These are phyloP conservation scores for Tiliacea citrago DNA, from an alignment of 2,888 invertebrate species.

Conservation along the genomic window DNA sequence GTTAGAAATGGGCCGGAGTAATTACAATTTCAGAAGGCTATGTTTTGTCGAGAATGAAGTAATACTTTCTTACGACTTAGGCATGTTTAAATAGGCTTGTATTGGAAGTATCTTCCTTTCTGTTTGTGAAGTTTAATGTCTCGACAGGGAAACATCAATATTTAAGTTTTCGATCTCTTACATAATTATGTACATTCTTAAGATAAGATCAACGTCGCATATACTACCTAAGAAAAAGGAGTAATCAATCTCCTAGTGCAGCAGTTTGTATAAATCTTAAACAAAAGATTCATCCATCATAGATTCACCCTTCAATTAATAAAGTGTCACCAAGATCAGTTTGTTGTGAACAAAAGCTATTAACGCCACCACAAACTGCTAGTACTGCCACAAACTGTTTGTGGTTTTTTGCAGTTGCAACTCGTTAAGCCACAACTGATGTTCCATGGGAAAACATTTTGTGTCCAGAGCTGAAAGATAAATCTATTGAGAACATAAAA, in stretches of 20 bases:
- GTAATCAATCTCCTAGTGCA: not conserved
- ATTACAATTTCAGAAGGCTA: not conserved
- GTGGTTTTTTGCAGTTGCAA: conserved; percentile 56
- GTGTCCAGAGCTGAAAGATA: conserved; percentile 29
- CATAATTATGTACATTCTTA: not conserved
- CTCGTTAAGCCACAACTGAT: conserved; percentile 59
- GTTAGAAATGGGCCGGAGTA: not conserved
- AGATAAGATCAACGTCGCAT: too few relatives aligned
- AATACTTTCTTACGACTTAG: not conserved
- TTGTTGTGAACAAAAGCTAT: conserved; percentile 61
- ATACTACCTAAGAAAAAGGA: not conserved
- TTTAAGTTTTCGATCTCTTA: not conserved
- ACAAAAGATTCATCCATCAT: conserved; percentile 29
- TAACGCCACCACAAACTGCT: conserved; percentile 46
- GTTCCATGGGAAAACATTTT: conserved; percentile 39
- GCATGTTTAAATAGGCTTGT: not conserved
- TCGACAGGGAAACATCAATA: not conserved
- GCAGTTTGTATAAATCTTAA: conserved; percentile 11
- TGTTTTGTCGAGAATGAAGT: not conserved
- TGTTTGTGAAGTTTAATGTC: not conserved
- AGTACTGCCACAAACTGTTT: conserved; percentile 48
- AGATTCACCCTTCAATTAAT: conserved; percentile 17
- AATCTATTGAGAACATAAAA: conserved; percentile 45
- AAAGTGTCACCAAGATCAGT: conserved; percentile 55
- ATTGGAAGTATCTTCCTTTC: not conserved